Conservation (phyloP, 2,888 invertebrate species). For the Pyrrhia umbra region DNA sequence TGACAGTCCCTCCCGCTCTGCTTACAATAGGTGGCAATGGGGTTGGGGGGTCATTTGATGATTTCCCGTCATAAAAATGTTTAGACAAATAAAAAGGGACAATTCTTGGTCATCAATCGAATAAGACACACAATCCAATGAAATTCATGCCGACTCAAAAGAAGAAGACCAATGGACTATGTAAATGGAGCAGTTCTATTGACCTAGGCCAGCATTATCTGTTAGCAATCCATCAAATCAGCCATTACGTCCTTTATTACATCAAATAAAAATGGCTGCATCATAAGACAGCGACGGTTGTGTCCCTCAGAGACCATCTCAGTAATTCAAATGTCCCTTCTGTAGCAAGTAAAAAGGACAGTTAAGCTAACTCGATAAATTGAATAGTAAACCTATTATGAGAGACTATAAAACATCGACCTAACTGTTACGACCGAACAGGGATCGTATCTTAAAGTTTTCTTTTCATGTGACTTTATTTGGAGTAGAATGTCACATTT, state of each 20-base stretch:
- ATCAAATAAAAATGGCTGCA: neutral
- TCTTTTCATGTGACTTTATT: neutral
- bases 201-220: no score
- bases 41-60: no score
- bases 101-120: no score
- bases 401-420: conserved; percentile 38
- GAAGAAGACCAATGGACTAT: neutral
- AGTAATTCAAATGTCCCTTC: conserved; percentile 45
- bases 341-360: conserved; percentile 35
- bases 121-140: no score
- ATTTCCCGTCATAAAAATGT: no score
- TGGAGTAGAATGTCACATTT: neutral
- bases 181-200: no score
- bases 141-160: no score
- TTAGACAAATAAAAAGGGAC: no score
- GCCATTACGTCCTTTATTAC: conserved; percentile 3
- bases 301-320: neutral
- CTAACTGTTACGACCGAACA: conserved; percentile 39
- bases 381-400: conserved; percentile 20
- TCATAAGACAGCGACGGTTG: neutral
- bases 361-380: conserved; percentile 35
- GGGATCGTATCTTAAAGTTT: conserved; percentile 2
- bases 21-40: no score
- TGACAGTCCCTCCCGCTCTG: no score
- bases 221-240: neutral